These are phyloP conservation scores for Xestia ashworthii DNA, from an alignment of 2,888 invertebrate species.

Conservation along the genomic window DNA sequence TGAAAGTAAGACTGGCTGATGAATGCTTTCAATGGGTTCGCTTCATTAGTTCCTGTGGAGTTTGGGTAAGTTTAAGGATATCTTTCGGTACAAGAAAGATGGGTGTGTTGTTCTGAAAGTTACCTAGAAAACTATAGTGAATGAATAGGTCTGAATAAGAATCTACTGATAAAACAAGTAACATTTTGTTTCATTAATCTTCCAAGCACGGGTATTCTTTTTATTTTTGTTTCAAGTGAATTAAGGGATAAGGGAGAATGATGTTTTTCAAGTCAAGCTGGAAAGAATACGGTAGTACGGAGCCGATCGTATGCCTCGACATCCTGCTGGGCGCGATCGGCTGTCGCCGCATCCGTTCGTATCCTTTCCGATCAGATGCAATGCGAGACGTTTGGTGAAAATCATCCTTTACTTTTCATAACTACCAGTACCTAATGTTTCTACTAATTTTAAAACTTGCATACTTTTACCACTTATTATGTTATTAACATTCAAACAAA, in stretches of 20 bases:
- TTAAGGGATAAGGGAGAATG: no score
- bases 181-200: neutral
- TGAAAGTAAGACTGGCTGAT: slow-evolving; percentile 59
- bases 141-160: neutral
- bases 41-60: slow-evolving; percentile 12
- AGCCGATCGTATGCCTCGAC: no score
- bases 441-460: neutral
- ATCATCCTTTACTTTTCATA: neutral
- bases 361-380: no score
- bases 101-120: neutral
- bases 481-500: neutral
- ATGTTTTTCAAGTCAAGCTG: neutral
- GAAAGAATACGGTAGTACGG: no score
- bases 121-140: neutral
- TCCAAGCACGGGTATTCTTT: neutral
- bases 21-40: slow-evolving; percentile 47
- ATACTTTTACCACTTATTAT: neutral
- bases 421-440: neutral
- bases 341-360: no score
- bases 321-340: no score
- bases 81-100: neutral
- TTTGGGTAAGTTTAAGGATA: slow-evolving; percentile 6
- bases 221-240: neutral
- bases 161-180: neutral
- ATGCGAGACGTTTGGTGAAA: no score